phyloP scores from a whole-genome alignment of 1,140 invertebrate genomes.

The Camponotus pennsylvanicus region DNA sequence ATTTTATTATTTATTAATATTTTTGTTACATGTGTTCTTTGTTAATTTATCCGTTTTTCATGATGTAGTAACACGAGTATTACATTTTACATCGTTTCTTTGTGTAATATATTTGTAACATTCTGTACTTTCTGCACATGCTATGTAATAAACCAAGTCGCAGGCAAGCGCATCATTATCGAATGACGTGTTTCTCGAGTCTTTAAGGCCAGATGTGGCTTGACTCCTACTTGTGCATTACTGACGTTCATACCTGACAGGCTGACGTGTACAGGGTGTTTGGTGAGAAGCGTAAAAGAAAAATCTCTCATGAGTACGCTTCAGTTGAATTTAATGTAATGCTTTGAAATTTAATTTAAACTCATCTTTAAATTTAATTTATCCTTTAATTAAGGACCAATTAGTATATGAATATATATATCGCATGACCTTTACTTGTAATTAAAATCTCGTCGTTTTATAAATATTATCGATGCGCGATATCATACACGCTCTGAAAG shows the following conservation, averaged over 20 bases:
- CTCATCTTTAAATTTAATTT: not conserved
- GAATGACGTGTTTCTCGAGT: slow-evolving; percentile 31
- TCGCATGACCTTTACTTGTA: not conserved
- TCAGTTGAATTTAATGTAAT: not conserved
- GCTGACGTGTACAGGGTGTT: slow-evolving; percentile 38
- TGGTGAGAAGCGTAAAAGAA: not conserved
- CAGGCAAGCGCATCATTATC: not conserved
- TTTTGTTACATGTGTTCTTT: not conserved
- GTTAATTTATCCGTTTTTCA: not conserved
- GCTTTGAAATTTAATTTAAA: too few relatives aligned
- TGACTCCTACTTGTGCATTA: not conserved
- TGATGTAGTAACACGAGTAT: not conserved
- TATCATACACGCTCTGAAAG: not conserved
- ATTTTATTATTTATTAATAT: too few relatives aligned
- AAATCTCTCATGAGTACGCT: slow-evolving; percentile 3
- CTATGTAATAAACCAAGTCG: slow-evolving; percentile 3
- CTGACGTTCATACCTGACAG: slow-evolving; percentile 35
- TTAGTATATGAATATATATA: not conserved
- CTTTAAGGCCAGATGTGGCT: slow-evolving; percentile 48
- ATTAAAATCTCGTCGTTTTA: not conserved
- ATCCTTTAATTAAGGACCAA: not conserved
- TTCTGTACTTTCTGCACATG: not conserved
- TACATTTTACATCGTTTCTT: not conserved
- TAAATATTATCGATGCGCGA: slow-evolving; percentile 27
- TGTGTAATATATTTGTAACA: not conserved